Conservation (phyloP, 2,888 invertebrate species). For the Troides helena region DNA sequence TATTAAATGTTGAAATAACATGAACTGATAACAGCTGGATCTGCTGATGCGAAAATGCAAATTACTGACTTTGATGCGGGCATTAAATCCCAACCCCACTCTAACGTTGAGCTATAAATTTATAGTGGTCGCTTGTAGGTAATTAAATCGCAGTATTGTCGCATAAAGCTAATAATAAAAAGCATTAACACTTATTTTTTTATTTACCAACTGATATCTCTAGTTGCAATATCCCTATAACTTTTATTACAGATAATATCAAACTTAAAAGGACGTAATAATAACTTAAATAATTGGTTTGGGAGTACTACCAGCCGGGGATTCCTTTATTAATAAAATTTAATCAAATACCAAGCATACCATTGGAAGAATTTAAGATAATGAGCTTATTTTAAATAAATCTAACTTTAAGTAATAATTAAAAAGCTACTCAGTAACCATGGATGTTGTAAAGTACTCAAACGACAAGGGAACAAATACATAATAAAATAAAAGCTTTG, state of each 20-base stretch:
- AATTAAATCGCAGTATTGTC: background rate
- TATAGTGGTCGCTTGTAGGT: background rate
- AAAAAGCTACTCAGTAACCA: no score
- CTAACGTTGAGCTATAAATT: slow-evolving; percentile 28
- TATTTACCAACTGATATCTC: background rate
- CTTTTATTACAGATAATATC: background rate
- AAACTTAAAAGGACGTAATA: background rate
- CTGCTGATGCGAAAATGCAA: slow-evolving; percentile 25
- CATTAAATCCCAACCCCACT: slow-evolving; percentile 25
- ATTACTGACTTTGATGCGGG: slow-evolving; percentile 17
- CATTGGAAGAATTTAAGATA: no score
- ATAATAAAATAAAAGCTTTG: no score
- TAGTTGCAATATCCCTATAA: background rate
- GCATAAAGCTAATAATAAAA: background rate
- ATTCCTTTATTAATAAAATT: no score
- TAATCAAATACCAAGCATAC: no score
- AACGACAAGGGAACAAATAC: no score
- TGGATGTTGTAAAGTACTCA: no score
- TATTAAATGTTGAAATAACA: slow-evolving; percentile 10
- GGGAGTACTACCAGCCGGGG: no score
- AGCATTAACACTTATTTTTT: background rate
- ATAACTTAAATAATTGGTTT: background rate
- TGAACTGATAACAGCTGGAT: slow-evolving; percentile 15
- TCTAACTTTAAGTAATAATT: no score
- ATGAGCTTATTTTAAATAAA: no score